A percentile compares a stretch with the other conserved stretches of the same genome.
These are phyloP conservation scores for Formicarius rufipectus DNA, from an alignment of 2,113 vertebrate species.

Conservation along the genomic window DNA sequence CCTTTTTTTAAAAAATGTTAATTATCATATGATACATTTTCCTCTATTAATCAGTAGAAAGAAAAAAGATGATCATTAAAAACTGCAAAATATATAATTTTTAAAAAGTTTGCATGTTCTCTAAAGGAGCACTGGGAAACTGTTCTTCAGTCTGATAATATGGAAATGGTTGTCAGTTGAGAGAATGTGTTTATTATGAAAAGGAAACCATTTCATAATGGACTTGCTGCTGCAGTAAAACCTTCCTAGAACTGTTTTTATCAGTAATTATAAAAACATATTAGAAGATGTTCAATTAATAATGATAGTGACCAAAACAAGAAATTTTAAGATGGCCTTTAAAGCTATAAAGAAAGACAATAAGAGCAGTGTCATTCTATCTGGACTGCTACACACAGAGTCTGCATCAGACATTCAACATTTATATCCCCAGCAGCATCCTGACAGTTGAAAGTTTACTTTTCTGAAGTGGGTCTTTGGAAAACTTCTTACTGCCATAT, in stretches of 20 bases:
- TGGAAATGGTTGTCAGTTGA: not conserved
- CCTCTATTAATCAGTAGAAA: not conserved
- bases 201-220: not conserved
- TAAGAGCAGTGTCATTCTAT: not conserved
- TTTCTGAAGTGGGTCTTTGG: not conserved
- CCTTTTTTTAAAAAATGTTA: rapidly evolving
- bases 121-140: not conserved
- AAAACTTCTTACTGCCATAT: not conserved
- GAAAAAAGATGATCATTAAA: not conserved
- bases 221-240: not conserved
- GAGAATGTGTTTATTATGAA: not conserved
- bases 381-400: not conserved
- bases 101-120: rapidly evolving
- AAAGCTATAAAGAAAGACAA: not conserved
- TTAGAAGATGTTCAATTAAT: not conserved
- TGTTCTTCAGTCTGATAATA: not conserved
- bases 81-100: not conserved
- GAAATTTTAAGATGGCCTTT: not conserved
- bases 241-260: not conserved
- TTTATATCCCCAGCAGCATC: not conserved
- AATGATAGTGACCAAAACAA: not conserved
- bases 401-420: not conserved
- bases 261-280: not conserved
- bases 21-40: not conserved
- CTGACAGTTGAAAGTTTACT: not conserved